Base-by-base conservation (phyloP, 2,797 vertebrate species). In the Brachyalestes nurse region DNA sequence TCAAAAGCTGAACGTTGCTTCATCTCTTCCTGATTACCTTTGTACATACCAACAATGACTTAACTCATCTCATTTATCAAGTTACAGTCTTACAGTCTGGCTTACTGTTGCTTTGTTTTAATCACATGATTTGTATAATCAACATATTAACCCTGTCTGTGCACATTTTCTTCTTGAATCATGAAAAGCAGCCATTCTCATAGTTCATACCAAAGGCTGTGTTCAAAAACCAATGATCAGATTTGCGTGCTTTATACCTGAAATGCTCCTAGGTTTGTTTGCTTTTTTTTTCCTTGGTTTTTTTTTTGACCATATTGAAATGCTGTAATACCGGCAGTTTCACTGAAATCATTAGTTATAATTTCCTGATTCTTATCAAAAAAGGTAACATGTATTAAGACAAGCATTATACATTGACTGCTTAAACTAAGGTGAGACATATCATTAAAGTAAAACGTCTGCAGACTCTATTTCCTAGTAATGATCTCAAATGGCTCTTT, bases 91-190 rank as follows among this genome's bases (percentile, higher is more conserved):
- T 75, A 79, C 69, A 73, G 51, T 53, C 83, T 84, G 78, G 86
- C 85, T 89, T 91, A 91, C 86, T 89, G 90, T 88, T 84, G 88
- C 91, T 89, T 90, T 89, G 85, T 80, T 84, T 74, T 77, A 73
- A 81, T 75, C 85, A 84, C 61, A 84, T 80, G 89, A 87, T 66
- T 64, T 78, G 64, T 65, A 42, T 84, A 58, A 61, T 84, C 86
- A 86, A 67, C 88, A 88, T 89, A 87, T 91, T 49, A 77, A 66
- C 88, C 86, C 94, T 95, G 96, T 96, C 85, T 92, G 90, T 94
- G 92, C 94, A 92, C 87, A 92, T 93, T 94, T 89, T 89, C 75
- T 86, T 92, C 90, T 91, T 90, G 90, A 78, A 51, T 64, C 53
- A 61, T 73, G 23, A 65, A 67, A 8, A 53, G 53, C 34, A 69